A percentile compares a stretch with the other conserved stretches of the same genome.
These are phyloP conservation scores for Alces alces DNA, from an alignment of 2,113 vertebrate genomes.

Conservation along the genomic window DNA sequence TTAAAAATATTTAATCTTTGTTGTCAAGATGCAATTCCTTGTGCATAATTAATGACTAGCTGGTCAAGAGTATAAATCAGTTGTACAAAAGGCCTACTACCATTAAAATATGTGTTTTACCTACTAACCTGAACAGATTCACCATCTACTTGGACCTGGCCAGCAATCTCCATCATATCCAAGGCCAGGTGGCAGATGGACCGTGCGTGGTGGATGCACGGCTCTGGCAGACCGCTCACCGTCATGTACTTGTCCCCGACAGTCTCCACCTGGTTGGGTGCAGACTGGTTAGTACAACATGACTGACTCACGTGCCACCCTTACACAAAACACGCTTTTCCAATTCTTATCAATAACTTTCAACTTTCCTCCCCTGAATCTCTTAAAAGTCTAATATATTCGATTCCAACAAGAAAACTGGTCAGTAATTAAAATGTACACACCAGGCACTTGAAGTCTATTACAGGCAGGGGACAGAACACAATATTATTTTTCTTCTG, in stretches of 20 bases:
- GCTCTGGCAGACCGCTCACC: constrained; percentile 97
- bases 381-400: not conserved
- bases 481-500: not conserved
- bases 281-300: not conserved
- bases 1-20: not conserved
- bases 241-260: constrained; percentile 99
- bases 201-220: constrained; percentile 95
- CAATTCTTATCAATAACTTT: not conserved
- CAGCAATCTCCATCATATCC: constrained; percentile 99
- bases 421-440: not conserved
- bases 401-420: not conserved
- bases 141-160: constrained; percentile 96
- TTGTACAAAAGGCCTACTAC: not conserved
- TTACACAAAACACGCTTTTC: not conserved
- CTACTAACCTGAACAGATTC: constrained; percentile 93
- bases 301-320: not conserved
- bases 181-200: constrained; percentile 97
- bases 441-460: not conserved
- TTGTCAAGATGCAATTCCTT: not conserved
- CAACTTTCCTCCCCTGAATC: not conserved
- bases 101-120: not conserved
- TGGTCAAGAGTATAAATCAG: not conserved
- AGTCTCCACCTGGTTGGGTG: constrained; percentile 91
- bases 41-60: not conserved
- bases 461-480: not conserved